Percentiles rank a stretch among this genome's conserved stretches.
phyloP scores from a whole-genome alignment of 2,888 invertebrate genomes.

The Halictus quadricinctus region DNA sequence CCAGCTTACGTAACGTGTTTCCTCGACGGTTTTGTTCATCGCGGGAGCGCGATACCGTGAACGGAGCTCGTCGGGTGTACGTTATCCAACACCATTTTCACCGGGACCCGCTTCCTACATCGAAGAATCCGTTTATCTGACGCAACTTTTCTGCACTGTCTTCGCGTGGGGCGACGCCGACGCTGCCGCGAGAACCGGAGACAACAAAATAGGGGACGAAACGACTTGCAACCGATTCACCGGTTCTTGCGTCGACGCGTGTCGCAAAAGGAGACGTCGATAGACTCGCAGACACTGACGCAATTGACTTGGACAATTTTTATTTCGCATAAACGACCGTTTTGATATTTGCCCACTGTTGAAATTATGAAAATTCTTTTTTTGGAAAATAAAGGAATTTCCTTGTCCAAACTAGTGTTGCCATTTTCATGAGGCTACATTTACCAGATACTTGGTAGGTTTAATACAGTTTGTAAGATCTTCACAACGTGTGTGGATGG shows the following conservation, averaged over 20 bases:
- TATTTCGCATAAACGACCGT: not conserved
- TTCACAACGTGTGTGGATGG: no score
- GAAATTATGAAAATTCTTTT: not conserved
- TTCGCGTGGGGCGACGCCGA: not conserved
- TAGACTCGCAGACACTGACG: not conserved
- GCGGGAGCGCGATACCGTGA: not conserved
- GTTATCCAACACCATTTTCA: conserved; percentile 17
- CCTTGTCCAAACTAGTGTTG: no score
- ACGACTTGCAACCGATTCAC: not conserved
- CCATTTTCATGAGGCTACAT: no score
- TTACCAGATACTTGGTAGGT: no score
- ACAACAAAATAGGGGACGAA: not conserved
- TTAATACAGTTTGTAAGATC: no score
- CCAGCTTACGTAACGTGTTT: conserved; percentile 35
- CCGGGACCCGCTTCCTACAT: not conserved
- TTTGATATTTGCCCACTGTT: not conserved
- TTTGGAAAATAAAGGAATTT: no score
- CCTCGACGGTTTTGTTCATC: conserved; percentile 22
- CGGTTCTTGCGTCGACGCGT: not conserved
- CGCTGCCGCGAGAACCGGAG: conserved; percentile 29
- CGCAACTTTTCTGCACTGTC: not conserved
- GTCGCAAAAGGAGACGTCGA: not conserved
- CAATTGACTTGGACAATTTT: not conserved
- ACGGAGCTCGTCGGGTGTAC: conserved; percentile 11
- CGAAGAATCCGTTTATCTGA: conserved; percentile 3